Evolutionary conservation across 2,888 invertebrate genomes (phyloP).

Genomic region (Epistrophella euchroma): DNA sequence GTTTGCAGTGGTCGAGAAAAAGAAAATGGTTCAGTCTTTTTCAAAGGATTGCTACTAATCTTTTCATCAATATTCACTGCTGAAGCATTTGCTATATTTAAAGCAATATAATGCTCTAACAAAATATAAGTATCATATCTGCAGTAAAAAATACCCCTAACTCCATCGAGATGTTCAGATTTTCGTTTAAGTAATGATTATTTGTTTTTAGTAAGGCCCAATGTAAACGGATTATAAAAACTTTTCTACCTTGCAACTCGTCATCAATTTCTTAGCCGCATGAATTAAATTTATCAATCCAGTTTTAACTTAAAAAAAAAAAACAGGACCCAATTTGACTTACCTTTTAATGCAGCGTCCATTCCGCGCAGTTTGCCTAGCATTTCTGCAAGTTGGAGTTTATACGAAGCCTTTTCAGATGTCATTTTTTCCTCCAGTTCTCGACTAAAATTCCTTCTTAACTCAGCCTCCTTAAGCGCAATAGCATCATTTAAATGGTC

Average conservation of each 20-base stretch:
- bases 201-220: no score
- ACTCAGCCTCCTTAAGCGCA: slow-evolving; percentile 84
- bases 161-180: no score
- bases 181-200: no score
- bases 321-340: slow-evolving; percentile 78
- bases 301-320: not conserved
- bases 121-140: no score
- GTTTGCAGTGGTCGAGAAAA: no score
- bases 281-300: slow-evolving; percentile 48
- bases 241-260: slow-evolving; percentile 82
- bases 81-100: no score
- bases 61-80: no score
- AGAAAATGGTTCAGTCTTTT: no score
- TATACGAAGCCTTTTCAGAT: slow-evolving; percentile 88
- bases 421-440: slow-evolving; percentile 88
- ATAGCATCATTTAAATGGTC: slow-evolving; percentile 92
- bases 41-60: no score
- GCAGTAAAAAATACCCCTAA: no score
- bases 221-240: not conserved
- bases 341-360: slow-evolving; percentile 90
- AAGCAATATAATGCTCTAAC: no score
- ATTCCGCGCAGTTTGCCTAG: slow-evolving; percentile 91
- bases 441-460: slow-evolving; percentile 85
- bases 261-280: slow-evolving; percentile 83
- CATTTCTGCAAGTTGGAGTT: slow-evolving; percentile 89